Conservation (phyloP, 2,113 vertebrate species). For the Callorhinus ursinus region DNA sequence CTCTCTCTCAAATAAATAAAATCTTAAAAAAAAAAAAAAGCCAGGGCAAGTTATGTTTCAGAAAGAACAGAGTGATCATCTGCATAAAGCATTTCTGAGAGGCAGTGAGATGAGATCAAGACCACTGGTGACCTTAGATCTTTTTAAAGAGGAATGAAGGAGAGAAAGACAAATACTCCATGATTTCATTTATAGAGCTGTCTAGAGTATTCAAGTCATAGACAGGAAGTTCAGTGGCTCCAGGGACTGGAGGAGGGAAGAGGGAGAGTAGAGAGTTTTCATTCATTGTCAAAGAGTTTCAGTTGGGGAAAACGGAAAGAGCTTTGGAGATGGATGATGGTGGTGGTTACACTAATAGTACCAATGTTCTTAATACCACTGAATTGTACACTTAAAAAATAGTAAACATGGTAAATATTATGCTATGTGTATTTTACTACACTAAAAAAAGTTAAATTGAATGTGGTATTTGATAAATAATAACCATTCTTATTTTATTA, state of each 20-base stretch:
- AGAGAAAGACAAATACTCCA: background rate
- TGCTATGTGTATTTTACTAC: background rate
- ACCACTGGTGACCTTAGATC: background rate
- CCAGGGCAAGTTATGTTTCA: background rate
- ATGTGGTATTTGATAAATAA: background rate
- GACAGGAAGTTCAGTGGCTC: background rate
- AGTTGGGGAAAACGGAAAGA: background rate
- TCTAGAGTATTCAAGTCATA: background rate
- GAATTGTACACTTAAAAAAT: background rate
- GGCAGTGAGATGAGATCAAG: background rate
- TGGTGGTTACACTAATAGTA: background rate
- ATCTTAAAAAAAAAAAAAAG: too few species aligned
- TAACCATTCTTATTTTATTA: background rate
- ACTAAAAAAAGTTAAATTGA: background rate
- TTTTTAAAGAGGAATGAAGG: background rate
- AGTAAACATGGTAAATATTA: background rate
- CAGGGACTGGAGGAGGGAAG: background rate
- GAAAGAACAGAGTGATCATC: background rate
- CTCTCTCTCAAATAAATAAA: too few species aligned
- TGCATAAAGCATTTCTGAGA: background rate
- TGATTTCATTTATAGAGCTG: background rate
- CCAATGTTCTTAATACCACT: background rate
- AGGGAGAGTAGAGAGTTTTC: background rate
- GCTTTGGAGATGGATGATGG: background rate
- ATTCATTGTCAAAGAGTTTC: background rate